phyloP scores from a whole-genome alignment of 2,888 invertebrate genomes.

The Labia minor region DNA sequence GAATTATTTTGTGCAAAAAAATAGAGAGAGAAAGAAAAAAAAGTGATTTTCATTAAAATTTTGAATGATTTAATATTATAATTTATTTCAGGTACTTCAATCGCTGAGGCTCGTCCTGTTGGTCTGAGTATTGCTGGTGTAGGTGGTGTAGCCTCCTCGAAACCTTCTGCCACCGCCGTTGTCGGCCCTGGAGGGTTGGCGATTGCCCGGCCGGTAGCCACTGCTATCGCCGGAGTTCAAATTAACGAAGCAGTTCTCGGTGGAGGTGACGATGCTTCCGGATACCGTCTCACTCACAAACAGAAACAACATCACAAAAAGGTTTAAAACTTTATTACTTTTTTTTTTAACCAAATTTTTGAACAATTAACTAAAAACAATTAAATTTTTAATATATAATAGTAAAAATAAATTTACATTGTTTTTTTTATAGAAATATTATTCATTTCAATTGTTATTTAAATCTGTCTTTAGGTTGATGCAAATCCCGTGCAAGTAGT shows the following conservation, averaged over 20 bases:
- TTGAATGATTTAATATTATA: too few relatives aligned
- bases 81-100: conserved; percentile 50
- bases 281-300: not conserved
- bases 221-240: conserved; percentile 61
- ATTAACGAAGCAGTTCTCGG: conserved; percentile 39
- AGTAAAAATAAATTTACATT: too few relatives aligned
- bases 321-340: too few relatives aligned
- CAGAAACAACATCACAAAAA: conserved; percentile 24
- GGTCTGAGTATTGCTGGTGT: conserved; percentile 54
- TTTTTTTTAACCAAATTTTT: too few relatives aligned
- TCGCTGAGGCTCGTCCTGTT: conserved; percentile 66
- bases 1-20: too few relatives aligned
- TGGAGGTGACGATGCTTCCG: not conserved
- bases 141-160: conserved; percentile 59
- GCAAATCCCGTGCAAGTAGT: not conserved
- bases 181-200: conserved; percentile 59
- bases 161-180: conserved; percentile 59
- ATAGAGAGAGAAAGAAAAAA: too few relatives aligned
- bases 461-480: not conserved
- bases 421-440: not conserved
- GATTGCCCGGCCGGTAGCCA: conserved; percentile 57
- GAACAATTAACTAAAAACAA: too few relatives aligned
- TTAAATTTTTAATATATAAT: too few relatives aligned
- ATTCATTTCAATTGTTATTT: not conserved
- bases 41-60: too few relatives aligned